Percentiles rank a stretch among this genome's conserved stretches.
phyloP scores from a whole-genome alignment of 2,888 invertebrate species.

The Myopa testacea region DNA sequence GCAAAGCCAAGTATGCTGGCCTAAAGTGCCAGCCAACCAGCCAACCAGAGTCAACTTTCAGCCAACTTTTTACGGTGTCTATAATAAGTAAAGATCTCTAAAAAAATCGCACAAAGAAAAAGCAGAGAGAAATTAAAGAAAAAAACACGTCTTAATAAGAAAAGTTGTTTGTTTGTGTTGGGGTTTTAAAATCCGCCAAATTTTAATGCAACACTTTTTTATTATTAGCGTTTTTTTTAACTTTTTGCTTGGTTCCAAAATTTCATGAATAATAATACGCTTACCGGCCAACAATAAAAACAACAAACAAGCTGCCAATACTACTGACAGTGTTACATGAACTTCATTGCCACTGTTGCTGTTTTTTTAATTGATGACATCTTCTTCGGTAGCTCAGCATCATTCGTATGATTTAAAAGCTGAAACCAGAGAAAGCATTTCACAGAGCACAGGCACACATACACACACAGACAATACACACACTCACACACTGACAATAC shows the following conservation, averaged over 20 bases:
- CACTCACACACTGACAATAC: not conserved
- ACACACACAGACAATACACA: not conserved
- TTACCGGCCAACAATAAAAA: constrained; percentile 25
- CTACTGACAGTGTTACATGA: constrained; percentile 65
- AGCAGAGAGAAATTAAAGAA: constrained; percentile 13
- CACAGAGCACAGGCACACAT: constrained; percentile 16
- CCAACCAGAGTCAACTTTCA: not conserved
- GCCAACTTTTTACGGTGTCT: not conserved
- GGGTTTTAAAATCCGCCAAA: not conserved
- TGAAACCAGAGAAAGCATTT: constrained; percentile 56
- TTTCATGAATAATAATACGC: constrained; percentile 21
- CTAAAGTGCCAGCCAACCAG: constrained; percentile 15
- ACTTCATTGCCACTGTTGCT: constrained; percentile 49
- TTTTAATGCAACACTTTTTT: constrained; percentile 18
- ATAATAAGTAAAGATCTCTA: not conserved
- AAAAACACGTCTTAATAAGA: not conserved
- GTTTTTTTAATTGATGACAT: not conserved
- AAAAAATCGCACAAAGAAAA: not conserved
- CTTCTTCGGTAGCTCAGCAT: too few relatives aligned
- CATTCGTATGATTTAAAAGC: constrained; percentile 16
- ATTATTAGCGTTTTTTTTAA: not conserved
- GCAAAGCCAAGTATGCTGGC: constrained; percentile 27
- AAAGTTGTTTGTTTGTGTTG: not conserved
- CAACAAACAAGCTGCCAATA: constrained; percentile 27
- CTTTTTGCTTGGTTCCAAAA: not conserved